phyloP scores from a whole-genome alignment of 2,888 invertebrate genomes.

The Minunthozetes semirufus region DNA sequence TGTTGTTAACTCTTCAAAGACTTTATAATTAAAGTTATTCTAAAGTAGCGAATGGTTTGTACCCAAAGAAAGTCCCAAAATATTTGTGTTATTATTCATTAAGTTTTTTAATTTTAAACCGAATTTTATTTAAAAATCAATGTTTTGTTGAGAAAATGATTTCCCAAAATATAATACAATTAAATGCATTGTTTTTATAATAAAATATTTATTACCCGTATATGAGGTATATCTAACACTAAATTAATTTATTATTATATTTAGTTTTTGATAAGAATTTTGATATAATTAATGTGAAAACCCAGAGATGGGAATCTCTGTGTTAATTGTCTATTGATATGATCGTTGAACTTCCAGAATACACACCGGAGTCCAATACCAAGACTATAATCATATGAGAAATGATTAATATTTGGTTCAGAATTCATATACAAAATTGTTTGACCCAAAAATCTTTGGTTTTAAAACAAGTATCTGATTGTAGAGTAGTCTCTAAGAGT shows the following conservation, averaged over 20 bases:
- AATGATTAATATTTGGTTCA: background rate
- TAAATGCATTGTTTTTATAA: background rate
- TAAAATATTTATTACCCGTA: conserved; percentile 5
- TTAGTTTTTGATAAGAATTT: background rate
- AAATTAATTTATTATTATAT: background rate
- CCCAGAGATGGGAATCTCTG: background rate
- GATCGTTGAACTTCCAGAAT: conserved; percentile 22
- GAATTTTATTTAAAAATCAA: too few relatives aligned
- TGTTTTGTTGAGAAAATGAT: too few relatives aligned
- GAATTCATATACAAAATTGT: background rate
- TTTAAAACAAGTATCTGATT: background rate
- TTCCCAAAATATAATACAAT: too few relatives aligned
- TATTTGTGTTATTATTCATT: too few relatives aligned
- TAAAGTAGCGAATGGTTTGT: too few relatives aligned
- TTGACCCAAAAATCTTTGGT: conserved; percentile 15
- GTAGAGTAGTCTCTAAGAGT: background rate
- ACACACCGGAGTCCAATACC: background rate
- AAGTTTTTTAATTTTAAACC: too few relatives aligned
- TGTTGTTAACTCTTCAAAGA: too few relatives aligned
- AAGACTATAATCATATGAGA: background rate
- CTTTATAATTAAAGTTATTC: too few relatives aligned
- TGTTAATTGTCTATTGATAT: conserved; percentile 6
- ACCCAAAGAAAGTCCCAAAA: too few relatives aligned
- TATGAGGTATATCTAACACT: background rate
- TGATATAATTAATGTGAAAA: background rate